Base-by-base conservation (phyloP, 2,888 invertebrate genomes). In the Phyto melanocephala region DNA sequence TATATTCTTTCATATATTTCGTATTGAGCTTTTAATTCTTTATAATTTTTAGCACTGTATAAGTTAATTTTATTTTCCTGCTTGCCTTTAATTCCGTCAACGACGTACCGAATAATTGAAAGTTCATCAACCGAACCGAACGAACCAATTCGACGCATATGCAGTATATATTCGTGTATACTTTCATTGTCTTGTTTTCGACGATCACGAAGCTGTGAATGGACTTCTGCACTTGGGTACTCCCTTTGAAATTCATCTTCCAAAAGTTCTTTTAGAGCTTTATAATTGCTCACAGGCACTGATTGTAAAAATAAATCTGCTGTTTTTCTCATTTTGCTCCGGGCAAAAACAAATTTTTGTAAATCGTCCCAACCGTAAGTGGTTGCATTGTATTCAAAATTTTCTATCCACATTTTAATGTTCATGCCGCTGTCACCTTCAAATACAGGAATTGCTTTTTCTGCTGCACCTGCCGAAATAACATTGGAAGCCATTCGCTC, bases 271-370 rank as follows among this genome's bases (percentile, higher is more conserved):
- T 72, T 81, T 4, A 81, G 37, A 10, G 60, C 42, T n/a, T 17
- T 8, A 15, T 37, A 62, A 45, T 62, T 45, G 28, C 15, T 47
- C 15, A 75, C 54, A 1, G 54, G 28, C 13, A 75, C 63, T 3
- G 79, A 65, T 24, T 72, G 47, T 13, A 65, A 33, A 22, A 74
- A 65, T 24, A 75, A 70, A 47, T 80, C 54, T 42, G 75, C 76
- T 5, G 52, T 50, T 50, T 76, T 81, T 72, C 1, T 77, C 56
- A 77, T 81, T n/a, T n/a, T n/a, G n/a, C n/a, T n/a, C n/a, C n/a
- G n/a, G n/a, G n/a, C n/a, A n/a, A n/a, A n/a, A n/a, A 70, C 77
- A 28, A 67, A 67, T 47, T 76, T 76, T 68, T 76, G 60, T 33
- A 28, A 20, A 20, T 78, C 71, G 45, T n/a, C 56, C 71, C 45